Base-by-base conservation (phyloP, 2,888 invertebrate species). In the Mythimna pallens region DNA sequence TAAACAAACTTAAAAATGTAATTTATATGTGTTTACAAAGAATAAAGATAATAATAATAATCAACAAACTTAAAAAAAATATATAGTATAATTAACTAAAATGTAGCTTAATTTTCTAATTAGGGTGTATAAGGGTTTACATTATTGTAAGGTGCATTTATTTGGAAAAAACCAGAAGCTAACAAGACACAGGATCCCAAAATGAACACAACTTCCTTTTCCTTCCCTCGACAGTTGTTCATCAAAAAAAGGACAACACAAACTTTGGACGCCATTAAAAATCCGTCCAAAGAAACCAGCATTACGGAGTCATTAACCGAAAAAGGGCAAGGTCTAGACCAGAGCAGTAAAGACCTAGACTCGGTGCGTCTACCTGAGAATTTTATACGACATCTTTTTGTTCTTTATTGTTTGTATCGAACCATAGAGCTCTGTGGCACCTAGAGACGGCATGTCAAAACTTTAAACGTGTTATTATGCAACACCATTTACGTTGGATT, bases 241-340 rank as follows among this genome's bases (percentile, higher is more conserved):
- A 54, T 12, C 20, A 80, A 71, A 76, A 43, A 76, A 71, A 58
- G 2, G 17, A 36, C n/a, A 7, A 1, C n/a, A 30, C 20, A 17
- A 52, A 58, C n/a, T 40, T 50, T 34, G 8, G 52, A 30, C 14
- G 62, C 36, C 57, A 54, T 77, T 78, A 76, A 68, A 76, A 81
- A 55, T 62, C 22, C 58, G 40, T 40, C 34, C 52, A 62, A 70
- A 78, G 63, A 43, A 70, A 65, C 70, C 62, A 58, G 67, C 61
- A 68, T 58, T 40, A 50, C 50, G 9, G 71, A 70, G 82, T 79
- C 86, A 22, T 72, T 83, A 81, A 73, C 85, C 82, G 68, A 52
- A 57, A 86, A 88, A 87, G 88, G 81, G 67, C 88, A 87, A 87
- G 87, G 87, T 85, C 88, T 88, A 64, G 85, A 80, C 65, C 50